Evolutionary conservation across 2,797 vertebrate species (phyloP).

Genomic region (Silurus lanzhouensis): DNA sequence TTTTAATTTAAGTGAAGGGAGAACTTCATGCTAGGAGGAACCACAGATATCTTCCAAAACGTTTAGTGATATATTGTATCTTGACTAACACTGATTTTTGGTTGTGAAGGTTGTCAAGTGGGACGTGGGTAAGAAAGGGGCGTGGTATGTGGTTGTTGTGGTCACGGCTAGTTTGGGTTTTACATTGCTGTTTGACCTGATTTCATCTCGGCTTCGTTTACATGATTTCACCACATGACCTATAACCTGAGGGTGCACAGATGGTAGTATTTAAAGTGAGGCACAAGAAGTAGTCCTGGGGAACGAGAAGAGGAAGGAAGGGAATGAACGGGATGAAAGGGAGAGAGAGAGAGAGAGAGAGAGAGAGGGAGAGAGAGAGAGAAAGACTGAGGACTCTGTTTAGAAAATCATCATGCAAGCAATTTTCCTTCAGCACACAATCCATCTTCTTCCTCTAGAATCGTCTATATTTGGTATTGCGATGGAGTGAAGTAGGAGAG

Average conservation of each 20-base stretch:
- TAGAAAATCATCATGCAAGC: constrained; percentile 18
- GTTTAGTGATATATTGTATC: no score
- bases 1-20: no score
- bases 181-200: neutral
- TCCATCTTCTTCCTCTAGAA: constrained; percentile 19
- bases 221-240: neutral
- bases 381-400: constrained; percentile 29
- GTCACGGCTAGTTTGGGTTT: neutral
- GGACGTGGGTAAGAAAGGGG: neutral
- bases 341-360: constrained; percentile 8
- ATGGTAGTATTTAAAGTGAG: constrained; percentile 47
- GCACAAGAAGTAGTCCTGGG: neutral
- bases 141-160: neutral
- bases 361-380: neutral
- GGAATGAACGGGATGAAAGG: neutral
- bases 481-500: constrained; percentile 37
- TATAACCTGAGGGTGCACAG: constrained; percentile 37
- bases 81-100: no score
- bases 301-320: neutral
- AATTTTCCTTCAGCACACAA: constrained; percentile 4
- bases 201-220: neutral
- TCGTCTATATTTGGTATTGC: constrained; percentile 56
- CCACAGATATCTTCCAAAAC: no score
- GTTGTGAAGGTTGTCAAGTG: no score
- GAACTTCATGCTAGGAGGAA: no score